A percentile compares a stretch with the other conserved stretches of the same genome.
Conservation (phyloP, 2,888 invertebrate genomes). For the Clusia tigrina region DNA sequence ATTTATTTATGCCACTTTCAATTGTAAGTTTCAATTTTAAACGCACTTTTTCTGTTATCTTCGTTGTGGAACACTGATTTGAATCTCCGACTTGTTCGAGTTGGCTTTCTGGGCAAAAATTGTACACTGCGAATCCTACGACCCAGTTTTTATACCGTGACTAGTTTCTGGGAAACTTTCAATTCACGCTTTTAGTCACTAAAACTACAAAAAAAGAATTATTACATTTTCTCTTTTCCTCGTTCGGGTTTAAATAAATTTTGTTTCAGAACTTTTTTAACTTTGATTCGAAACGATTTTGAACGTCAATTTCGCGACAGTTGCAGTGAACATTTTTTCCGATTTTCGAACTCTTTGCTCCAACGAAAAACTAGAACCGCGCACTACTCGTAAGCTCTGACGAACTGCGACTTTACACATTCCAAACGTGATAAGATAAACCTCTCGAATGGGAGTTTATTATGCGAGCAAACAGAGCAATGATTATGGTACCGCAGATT, state of each 20-base stretch:
- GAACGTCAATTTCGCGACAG: neutral
- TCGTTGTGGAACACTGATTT: no score
- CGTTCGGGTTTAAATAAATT: neutral
- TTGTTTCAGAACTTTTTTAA: neutral
- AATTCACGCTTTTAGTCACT: no score
- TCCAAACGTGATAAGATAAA: constrained; percentile 39
- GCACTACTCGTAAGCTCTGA: neutral
- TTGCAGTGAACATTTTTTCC: neutral
- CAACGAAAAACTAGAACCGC: no score
- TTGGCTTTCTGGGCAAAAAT: no score
- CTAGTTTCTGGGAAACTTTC: neutral
- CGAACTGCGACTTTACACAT: constrained; percentile 26
- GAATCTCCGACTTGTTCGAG: no score
- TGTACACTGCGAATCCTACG: no score
- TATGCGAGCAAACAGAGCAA: constrained; percentile 17
- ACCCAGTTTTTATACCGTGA: no score
- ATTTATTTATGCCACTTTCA: no score
- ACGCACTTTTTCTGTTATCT: no score
- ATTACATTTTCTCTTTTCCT: no score
- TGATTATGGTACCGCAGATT: neutral
- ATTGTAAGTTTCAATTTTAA: no score
- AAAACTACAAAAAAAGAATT: no score
- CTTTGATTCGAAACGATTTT: neutral
- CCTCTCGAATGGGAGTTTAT: constrained; percentile 32
- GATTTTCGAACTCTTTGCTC: neutral